phyloP scores from a whole-genome alignment of 2,797 vertebrate species.

The Acanthis flammea region DNA sequence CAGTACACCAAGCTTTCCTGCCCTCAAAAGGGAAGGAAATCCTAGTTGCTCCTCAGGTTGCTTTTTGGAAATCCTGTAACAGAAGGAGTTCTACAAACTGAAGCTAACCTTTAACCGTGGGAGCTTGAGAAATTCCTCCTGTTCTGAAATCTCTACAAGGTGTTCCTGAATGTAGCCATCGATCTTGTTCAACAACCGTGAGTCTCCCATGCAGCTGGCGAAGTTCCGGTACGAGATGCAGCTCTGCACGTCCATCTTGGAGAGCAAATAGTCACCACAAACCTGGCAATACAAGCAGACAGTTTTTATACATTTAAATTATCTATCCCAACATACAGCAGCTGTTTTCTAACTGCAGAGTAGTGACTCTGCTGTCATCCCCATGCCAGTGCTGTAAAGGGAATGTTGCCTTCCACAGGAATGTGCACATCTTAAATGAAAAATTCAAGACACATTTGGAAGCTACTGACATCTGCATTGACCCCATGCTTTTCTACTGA shows the following conservation, averaged over 20 bases:
- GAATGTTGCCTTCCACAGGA: not conserved
- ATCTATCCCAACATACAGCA: not conserved
- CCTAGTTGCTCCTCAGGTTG: not conserved
- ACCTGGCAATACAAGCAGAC: constrained; percentile 76
- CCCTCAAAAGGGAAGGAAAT: not conserved
- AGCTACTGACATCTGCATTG: not conserved
- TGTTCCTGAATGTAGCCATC: constrained; percentile 96
- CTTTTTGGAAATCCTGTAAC: not conserved
- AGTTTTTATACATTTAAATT: not conserved
- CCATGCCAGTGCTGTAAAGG: not conserved
- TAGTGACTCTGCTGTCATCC: not conserved
- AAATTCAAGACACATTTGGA: not conserved
- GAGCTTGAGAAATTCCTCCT: constrained; percentile 98
- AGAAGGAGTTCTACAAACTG: not conserved
- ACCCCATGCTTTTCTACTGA: not conserved
- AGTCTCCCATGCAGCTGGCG: constrained; percentile 91
- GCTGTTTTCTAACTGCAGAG: not conserved
- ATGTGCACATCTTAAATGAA: not conserved
- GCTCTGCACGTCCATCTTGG: constrained; percentile 90
- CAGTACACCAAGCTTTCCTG: not conserved
- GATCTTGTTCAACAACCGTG: constrained; percentile 88
- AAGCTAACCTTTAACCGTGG: constrained; percentile 91
- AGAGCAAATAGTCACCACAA: constrained; percentile 96
- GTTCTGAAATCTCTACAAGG: constrained; percentile 91
- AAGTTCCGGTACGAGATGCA: constrained; percentile 97